Percentiles rank a stretch among this genome's conserved stretches.
phyloP scores from a whole-genome alignment of 2,888 invertebrate species.

The Pseudanteris insignis region DNA sequence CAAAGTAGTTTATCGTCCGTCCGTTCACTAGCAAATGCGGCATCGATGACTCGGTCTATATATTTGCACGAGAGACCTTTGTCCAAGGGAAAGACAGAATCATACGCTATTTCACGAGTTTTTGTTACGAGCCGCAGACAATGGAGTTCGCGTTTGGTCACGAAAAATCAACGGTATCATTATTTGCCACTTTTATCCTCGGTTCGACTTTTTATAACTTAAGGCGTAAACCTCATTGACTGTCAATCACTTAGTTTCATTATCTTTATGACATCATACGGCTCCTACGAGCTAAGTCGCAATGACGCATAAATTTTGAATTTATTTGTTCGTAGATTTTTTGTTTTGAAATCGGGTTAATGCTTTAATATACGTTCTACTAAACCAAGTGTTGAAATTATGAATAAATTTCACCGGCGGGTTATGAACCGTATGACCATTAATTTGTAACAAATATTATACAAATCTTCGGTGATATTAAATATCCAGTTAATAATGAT shows the following conservation, averaged over 20 bases:
- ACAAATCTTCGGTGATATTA: too few relatives aligned
- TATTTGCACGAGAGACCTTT: conserved; percentile 4
- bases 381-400: too few relatives aligned
- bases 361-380: too few relatives aligned
- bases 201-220: conserved; percentile 5
- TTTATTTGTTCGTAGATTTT: too few relatives aligned
- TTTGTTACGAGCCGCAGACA: background rate
- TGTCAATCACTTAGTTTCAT: conserved; percentile 15
- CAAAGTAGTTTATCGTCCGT: conserved; percentile 11
- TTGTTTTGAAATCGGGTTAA: too few relatives aligned
- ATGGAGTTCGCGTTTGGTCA: background rate
- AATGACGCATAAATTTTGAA: too few relatives aligned
- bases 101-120: background rate
- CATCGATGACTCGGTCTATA: background rate
- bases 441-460: too few relatives aligned
- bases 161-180: background rate
- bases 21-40: conserved; percentile 1
- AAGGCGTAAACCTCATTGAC: conserved; percentile 1
- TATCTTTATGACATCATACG: conserved; percentile 16
- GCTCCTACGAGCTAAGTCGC: too few relatives aligned
- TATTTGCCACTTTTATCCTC: background rate
- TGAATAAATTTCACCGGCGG: too few relatives aligned
- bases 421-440: too few relatives aligned
- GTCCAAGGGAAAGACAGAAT: conserved; percentile 1
- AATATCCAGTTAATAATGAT: too few relatives aligned